Conservation (phyloP, 1,140 invertebrate species). For the Zaprionus africanus region DNA sequence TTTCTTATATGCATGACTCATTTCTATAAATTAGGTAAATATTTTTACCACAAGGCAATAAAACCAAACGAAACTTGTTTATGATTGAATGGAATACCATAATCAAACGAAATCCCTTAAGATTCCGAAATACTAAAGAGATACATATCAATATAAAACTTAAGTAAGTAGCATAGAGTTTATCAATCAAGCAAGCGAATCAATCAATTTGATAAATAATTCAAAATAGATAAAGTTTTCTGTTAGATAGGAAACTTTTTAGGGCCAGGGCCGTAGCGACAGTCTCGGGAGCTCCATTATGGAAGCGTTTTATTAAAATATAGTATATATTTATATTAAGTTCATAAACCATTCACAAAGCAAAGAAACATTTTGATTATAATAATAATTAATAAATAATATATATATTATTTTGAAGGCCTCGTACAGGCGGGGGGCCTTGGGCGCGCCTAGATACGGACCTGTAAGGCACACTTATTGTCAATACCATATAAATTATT, state of each 20-base stretch:
- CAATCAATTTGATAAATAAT: conserved; percentile 4
- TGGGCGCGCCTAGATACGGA: no score
- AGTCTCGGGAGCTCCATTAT: no score
- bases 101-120: background rate
- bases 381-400: no score
- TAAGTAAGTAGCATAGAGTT: background rate
- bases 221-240: background rate
- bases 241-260: no score
- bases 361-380: no score
- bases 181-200: background rate
- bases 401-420: no score
- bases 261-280: no score
- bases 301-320: no score
- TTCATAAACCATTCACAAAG: no score
- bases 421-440: no score
- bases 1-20: conserved; percentile 20
- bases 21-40: conserved; percentile 43
- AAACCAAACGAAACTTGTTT: conserved; percentile 1
- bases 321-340: no score
- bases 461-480: background rate
- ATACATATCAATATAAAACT: background rate
- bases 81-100: background rate
- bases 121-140: background rate
- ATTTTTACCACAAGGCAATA: conserved; percentile 12
- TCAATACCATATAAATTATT: background rate